Evolutionary conservation across 2,797 vertebrate genomes (phyloP), one percentile per base, ranked within the genome.

Genomic region (Chaunax sp.): DNA sequence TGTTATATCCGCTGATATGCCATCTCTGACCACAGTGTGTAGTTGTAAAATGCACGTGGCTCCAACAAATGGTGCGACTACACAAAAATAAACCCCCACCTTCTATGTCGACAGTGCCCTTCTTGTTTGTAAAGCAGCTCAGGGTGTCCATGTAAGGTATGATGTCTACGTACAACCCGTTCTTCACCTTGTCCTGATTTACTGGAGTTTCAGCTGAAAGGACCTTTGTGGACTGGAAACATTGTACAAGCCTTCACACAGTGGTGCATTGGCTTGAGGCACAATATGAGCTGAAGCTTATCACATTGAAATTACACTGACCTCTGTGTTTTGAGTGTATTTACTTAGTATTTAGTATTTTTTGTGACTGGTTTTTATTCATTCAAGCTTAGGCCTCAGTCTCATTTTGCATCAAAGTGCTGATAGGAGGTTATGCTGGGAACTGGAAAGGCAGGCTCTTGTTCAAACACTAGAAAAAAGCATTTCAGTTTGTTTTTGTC

Each of bases 71-170:
- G 64, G 62, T 77, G 35, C 26, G 69, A 80, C 67, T 63, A 70
- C 77, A 82, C 61, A 63, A 75, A 84, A 73, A 70, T 69, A 68
- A 63, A 80, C 63, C 1, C 79, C 80, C 66, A 84, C 77, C 3
- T 60, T 30, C 57, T 64, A 46, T 62, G 72, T 56, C 46, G 55
- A 85, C 67, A 64, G 65, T 49, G 53, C 44, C 69, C 71, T 70
- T 83, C 68, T 73, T 83, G 64, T 77, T 69, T 52, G 53, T 37
- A 40, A 51, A 64, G 61, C 57, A 40, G 61, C 54, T 71, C 1
- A 19, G 18, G 0, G 6, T 74, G 72, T 55, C 72, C 63, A 44
- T 83, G 63, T 54, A 37, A 58, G 57, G 74, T 25, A 51, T 64
- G 66, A 44, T 43, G 50, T 63, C 58, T 73, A 58, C 33, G 37